Conservation (phyloP, 2,113 vertebrate species). For the Microtus oregoni region DNA sequence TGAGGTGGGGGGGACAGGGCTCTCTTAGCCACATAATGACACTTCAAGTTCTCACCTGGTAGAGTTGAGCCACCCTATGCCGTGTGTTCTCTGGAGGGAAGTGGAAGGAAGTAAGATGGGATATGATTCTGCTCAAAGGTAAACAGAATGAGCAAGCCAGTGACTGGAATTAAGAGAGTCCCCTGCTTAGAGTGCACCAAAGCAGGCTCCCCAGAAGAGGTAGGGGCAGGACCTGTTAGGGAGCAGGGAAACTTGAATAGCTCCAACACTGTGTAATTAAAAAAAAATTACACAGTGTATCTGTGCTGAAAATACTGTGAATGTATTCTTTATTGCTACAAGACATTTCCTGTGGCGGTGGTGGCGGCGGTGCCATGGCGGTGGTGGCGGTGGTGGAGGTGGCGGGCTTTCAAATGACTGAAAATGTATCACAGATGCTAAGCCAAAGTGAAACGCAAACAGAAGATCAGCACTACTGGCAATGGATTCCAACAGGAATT, state of each 20-base stretch:
- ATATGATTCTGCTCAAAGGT: background rate
- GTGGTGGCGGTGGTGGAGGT: background rate
- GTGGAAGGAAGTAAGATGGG: background rate
- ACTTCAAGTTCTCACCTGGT: background rate
- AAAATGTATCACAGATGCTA: background rate
- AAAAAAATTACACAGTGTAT: background rate
- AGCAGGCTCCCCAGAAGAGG: background rate
- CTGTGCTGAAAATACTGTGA: background rate
- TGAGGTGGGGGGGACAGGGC: background rate
- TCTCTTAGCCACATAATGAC: background rate
- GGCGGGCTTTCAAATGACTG: background rate
- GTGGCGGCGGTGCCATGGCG: background rate
- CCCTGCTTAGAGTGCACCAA: rapidly evolving
- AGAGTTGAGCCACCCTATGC: background rate
- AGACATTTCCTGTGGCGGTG: background rate
- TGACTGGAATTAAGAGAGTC: background rate
- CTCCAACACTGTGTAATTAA: background rate
- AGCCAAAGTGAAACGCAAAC: background rate
- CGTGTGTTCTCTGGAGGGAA: background rate
- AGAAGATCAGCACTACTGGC: background rate
- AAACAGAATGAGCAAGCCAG: background rate
- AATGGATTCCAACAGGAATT: background rate
- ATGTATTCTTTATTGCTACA: background rate
- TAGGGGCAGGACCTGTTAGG: background rate
- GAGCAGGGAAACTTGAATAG: background rate